phyloP scores from a whole-genome alignment of 2,797 vertebrate genomes.

The Mus minutoides region DNA sequence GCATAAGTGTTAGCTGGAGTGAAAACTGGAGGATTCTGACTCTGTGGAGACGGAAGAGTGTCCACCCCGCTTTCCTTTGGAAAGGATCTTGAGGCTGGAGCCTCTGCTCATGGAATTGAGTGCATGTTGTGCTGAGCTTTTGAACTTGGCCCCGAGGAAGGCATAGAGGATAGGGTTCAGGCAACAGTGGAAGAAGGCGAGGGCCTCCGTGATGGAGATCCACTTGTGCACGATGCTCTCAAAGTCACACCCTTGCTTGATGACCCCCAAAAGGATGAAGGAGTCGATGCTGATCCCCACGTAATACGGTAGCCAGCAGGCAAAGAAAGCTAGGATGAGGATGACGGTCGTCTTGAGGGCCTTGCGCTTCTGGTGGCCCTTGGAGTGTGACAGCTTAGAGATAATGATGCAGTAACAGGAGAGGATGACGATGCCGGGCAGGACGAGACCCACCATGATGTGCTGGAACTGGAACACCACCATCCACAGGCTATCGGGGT shows the following conservation, averaged over 20 bases:
- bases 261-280: constrained; percentile 90
- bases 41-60: constrained; percentile 98
- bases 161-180: constrained; percentile 99
- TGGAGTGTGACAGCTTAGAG: constrained; percentile 93
- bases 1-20: constrained; percentile 93
- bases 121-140: constrained; percentile 94
- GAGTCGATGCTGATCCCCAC: constrained; percentile 93
- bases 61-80: constrained; percentile 94
- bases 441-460: constrained; percentile 94
- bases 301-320: constrained; percentile 98
- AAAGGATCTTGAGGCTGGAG: constrained; percentile 96
- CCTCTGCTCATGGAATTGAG: constrained; percentile 92
- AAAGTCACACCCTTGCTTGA: constrained; percentile 89
- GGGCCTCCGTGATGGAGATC: constrained; percentile 95
- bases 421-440: constrained; percentile 96
- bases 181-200: constrained; percentile 99
- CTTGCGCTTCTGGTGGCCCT: constrained; percentile 96
- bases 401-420: constrained; percentile 98
- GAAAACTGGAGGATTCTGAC: constrained; percentile 97
- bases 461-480: constrained; percentile 95
- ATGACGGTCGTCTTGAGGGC: constrained; percentile 98
- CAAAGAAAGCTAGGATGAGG: constrained; percentile 96
- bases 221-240: constrained; percentile 92
- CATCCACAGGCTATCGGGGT: constrained; percentile 90
- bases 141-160: constrained; percentile 98